Conservation (phyloP, 2,888 invertebrate species). For the Stenurella melanura region DNA sequence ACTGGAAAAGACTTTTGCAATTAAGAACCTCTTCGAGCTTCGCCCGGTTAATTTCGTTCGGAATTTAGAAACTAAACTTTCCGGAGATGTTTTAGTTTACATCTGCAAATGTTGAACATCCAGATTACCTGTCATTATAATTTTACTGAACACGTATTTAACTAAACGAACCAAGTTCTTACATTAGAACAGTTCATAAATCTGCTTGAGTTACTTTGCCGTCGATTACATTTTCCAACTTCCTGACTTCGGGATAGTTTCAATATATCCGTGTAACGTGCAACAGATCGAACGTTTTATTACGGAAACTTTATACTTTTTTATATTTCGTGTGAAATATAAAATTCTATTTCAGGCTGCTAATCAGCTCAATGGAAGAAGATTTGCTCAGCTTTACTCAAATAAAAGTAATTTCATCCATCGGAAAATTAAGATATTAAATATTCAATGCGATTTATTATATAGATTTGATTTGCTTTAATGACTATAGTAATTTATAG, state of each 20-base stretch:
- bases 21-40: constrained; percentile 67
- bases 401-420: neutral
- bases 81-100: constrained; percentile 62
- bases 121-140: constrained; percentile 67
- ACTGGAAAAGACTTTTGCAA: constrained; percentile 72
- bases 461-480: too few species aligned
- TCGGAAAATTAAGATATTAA: neutral
- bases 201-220: constrained; percentile 60
- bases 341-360: constrained; percentile 24
- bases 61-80: constrained; percentile 54
- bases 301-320: constrained; percentile 42
- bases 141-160: constrained; percentile 65
- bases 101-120: constrained; percentile 60
- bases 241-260: constrained; percentile 52
- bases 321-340: constrained; percentile 14
- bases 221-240: constrained; percentile 59
- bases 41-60: constrained; percentile 63
- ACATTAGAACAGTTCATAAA: constrained; percentile 65
- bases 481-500: too few species aligned
- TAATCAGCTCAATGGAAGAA: constrained; percentile 11
- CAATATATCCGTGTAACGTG: constrained; percentile 53
- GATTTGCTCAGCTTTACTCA: neutral
- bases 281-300: constrained; percentile 58
- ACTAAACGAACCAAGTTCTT: constrained; percentile 63
- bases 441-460: too few species aligned